These are phyloP conservation scores for Oreocharis arfaki DNA, from an alignment of 2,113 vertebrate species.

Conservation along the genomic window DNA sequence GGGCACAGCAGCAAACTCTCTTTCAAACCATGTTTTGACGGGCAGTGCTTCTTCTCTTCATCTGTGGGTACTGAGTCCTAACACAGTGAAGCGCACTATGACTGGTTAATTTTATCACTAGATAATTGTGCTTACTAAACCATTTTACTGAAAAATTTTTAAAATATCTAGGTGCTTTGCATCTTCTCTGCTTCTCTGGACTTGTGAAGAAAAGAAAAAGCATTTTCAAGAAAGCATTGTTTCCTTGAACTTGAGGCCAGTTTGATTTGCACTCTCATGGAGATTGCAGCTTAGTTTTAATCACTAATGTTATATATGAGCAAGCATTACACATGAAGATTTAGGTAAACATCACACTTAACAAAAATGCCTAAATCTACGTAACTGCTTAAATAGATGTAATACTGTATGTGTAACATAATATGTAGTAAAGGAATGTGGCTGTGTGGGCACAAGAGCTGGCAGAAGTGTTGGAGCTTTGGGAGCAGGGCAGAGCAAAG, in stretches of 20 bases:
- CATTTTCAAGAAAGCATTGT: neutral
- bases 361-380: neutral
- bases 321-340: neutral
- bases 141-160: neutral
- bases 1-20: neutral
- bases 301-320: neutral
- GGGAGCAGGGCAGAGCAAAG: neutral
- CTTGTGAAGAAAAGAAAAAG: neutral
- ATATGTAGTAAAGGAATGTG: neutral
- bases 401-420: neutral
- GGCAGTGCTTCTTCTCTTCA: neutral
- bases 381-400: neutral
- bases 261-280: neutral
- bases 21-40: neutral
- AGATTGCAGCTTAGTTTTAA: neutral
- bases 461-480: neutral
- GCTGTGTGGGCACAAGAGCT: neutral
- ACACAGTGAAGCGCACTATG: neutral
- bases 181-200: neutral
- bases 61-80: neutral
- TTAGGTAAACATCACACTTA: neutral
- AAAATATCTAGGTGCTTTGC: neutral
- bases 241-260: neutral
- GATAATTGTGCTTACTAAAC: neutral
- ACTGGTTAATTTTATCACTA: neutral